Base-by-base conservation (phyloP, 2,797 vertebrate genomes). In the Steatocranus sp. region DNA sequence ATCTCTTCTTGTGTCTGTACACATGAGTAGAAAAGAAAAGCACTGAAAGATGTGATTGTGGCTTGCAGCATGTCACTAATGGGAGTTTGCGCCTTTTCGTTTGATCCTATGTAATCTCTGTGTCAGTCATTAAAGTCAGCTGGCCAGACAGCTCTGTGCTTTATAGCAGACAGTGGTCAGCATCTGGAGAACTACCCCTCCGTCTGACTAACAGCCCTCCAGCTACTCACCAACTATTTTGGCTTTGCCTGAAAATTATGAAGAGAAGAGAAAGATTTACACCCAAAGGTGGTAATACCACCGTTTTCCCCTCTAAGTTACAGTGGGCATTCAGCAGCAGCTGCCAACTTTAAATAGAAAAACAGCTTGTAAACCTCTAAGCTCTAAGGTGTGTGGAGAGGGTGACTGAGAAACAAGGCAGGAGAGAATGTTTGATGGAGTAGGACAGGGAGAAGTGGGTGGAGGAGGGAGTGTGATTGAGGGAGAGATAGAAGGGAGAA, bases 151-250 rank as follows among this genome's bases (percentile, higher is more conserved):
- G 80, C 75, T 82, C 81, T 84, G 82, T 85, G 61, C 90, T 89
- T 73, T 88, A 85, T 84, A 92, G 80, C 84, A 90, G 87, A 90
- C 90, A 83, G 48, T 89, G 88, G 91, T 91, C 88, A 94, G 89
- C 95, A 94, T 95, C 94, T 96, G 95, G 94, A 95, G 89, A 95
- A 94, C 78, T 78, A 83, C 70, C 82, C 79, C 76, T 5, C 23
- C 17, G 86, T 81, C 83, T 83, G 61, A 83, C 78, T 88, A 49
- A 30, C 1, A n/a, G 76, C 81, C 80, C 48, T 80, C 15, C 77
- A 82, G 86, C 80, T 89, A 34, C 80, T 84, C 80, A 68, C 51
- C 83, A 66, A 78, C 81, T 73, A 73, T 48, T 48, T 73, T 48
- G 68, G 41, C 68, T 73, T 73, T 73, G 68, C 66, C 10, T 73